Evolutionary conservation across 2,888 invertebrate species (phyloP).

Genomic region (Xiphydria camelus): DNA sequence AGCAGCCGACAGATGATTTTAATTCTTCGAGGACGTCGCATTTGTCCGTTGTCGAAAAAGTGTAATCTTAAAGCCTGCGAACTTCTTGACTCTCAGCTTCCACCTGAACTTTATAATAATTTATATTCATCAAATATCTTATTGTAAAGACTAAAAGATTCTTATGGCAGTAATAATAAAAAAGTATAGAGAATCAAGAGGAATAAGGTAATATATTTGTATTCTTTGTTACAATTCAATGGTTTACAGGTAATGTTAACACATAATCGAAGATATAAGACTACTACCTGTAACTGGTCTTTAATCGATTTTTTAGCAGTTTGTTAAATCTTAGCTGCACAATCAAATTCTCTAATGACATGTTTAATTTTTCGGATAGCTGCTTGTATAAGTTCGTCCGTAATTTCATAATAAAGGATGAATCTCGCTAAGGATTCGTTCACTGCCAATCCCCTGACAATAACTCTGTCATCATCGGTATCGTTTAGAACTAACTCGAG

Average conservation of each 20-base stretch:
- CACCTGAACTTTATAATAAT: too few relatives aligned
- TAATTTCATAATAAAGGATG: slow-evolving; percentile 73
- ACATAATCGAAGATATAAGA: too few relatives aligned
- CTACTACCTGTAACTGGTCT: too few relatives aligned
- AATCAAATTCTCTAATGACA: slow-evolving; percentile 69
- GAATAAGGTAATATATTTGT: background rate
- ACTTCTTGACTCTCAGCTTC: too few relatives aligned
- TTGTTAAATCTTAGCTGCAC: too few relatives aligned
- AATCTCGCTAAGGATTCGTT: slow-evolving; percentile 67
- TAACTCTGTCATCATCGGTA: slow-evolving; percentile 60
- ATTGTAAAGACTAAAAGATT: slow-evolving; percentile 11
- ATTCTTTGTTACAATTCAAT: background rate
- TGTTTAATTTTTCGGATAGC: slow-evolving; percentile 72
- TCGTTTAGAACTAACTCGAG: slow-evolving; percentile 58
- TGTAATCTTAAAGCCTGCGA: background rate
- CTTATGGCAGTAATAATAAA: slow-evolving; percentile 17
- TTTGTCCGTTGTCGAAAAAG: background rate
- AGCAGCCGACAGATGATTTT: background rate
- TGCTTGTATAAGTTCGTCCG: slow-evolving; percentile 67
- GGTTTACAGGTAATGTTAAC: slow-evolving; percentile 8
- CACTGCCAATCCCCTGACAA: slow-evolving; percentile 66
- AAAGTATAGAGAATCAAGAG: background rate
- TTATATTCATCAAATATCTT: too few relatives aligned
- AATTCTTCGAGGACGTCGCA: background rate
- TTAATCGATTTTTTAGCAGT: too few relatives aligned